Percentiles rank a stretch among this genome's conserved stretches.
These are phyloP conservation scores for Aricia agestis DNA, from an alignment of 1,140 invertebrate species.

Conservation along the genomic window DNA sequence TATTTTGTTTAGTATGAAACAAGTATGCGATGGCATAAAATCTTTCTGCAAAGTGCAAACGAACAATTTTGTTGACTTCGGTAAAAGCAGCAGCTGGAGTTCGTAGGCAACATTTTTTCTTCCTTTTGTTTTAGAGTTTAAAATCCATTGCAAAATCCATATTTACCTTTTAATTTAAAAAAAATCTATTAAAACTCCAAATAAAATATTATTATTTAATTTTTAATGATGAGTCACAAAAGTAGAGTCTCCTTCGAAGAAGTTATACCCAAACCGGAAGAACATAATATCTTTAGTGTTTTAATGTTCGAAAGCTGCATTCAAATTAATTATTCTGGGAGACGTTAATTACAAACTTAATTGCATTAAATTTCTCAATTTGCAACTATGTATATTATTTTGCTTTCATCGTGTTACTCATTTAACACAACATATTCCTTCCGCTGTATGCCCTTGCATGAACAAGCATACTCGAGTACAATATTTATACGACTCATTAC, in stretches of 20 bases:
- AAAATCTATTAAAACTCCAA: too few relatives aligned
- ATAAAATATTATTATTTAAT: not conserved
- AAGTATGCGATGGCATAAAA: too few relatives aligned
- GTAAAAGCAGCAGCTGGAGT: too few relatives aligned
- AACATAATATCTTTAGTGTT: not conserved
- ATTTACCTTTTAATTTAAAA: too few relatives aligned
- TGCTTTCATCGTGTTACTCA: not conserved
- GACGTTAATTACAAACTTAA: not conserved
- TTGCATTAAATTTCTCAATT: not conserved
- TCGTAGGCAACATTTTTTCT: too few relatives aligned
- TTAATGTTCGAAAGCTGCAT: not conserved
- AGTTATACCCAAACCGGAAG: not conserved
- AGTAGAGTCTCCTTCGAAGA: not conserved
- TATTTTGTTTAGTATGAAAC: too few relatives aligned
- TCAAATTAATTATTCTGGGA: not conserved
- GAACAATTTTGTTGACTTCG: too few relatives aligned
- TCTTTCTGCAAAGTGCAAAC: too few relatives aligned
- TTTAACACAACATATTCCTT: not conserved
- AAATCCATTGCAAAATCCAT: too few relatives aligned
- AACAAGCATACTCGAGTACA: not conserved
- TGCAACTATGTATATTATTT: not conserved
- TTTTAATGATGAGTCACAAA: not conserved
- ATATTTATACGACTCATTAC: not conserved
- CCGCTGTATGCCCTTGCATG: not conserved
- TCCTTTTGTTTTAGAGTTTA: too few relatives aligned